Base-by-base conservation (phyloP, 2,113 vertebrate genomes). In the Varanus salvator region DNA sequence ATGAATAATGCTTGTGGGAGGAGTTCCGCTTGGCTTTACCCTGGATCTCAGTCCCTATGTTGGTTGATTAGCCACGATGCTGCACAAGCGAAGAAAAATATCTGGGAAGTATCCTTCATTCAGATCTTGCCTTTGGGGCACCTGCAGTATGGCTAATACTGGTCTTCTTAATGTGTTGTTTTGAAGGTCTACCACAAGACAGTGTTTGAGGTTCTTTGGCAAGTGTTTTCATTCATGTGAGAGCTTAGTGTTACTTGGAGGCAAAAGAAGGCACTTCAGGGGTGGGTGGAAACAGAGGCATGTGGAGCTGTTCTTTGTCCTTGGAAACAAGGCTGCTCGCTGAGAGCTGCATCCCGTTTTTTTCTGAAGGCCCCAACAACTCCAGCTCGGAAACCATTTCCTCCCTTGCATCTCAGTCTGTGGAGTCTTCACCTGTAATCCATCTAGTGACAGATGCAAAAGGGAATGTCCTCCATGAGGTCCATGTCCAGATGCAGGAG, bases 401-500 rank as follows among this genome's bases (percentile, higher is more conserved):
- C 3, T 75, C 97, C 0, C 80, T 96, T 71, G 83, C 92, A 0
- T 91, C 93, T 0, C 97, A 97, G 2, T 64, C 97, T 96, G 85
- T 98, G 0, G 97, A 98, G 84, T 84, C 96, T 4, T 94, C 96
- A 0, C 97, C 98, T 0, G 97, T 98, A 12, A 98, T 99, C 91
- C 98, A 97, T 50, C 97, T 99, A 8, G 97, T 99, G 71, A 98
- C 98, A 14, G 97, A 98, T 31, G 97, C 96, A 7, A 98, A 98
- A 82, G 98, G 98, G 90, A 98, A 98, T 0, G 96, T 98, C 72
- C 97, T 99, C 64, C 98, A 98, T 0, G 97, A 98, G 90, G 98
- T 99, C 84, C 98, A 99, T 0, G 98, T 99, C 52, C 98, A 98
- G 93, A 98, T 99, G 98, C 98, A 98, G 93, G 98, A 97, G 4